Conservation (phyloP, 2,888 invertebrate genomes). For the Nymphalis urticae region DNA sequence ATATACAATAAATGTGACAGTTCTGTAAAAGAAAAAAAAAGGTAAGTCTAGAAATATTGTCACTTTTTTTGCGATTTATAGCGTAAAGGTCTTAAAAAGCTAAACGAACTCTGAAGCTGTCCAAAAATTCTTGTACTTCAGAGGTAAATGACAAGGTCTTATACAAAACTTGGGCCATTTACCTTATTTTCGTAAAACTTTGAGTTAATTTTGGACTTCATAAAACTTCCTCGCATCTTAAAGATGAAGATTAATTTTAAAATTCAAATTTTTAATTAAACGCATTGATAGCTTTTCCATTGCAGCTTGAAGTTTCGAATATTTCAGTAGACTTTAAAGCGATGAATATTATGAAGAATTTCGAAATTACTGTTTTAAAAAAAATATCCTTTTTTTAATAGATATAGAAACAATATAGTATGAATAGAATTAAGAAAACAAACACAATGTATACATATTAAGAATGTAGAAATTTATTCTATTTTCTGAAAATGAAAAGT, state of each 20-base stretch:
- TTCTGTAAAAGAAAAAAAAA: background rate
- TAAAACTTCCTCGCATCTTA: conserved; percentile 13
- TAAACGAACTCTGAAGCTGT: conserved; percentile 3
- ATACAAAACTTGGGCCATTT: conserved; percentile 23
- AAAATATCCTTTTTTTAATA: too few relatives aligned
- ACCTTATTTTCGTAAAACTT: conserved; percentile 23
- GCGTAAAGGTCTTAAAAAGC: conserved; percentile 2
- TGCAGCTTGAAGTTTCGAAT: background rate
- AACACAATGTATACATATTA: too few relatives aligned
- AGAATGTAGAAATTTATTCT: background rate
- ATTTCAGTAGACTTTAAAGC: background rate
- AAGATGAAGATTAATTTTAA: conserved; percentile 20
- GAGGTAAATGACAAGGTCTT: conserved; percentile 9
- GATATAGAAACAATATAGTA: too few relatives aligned
- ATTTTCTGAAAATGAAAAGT: background rate
- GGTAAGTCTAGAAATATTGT: background rate
- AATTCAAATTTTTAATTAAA: conserved; percentile 25
- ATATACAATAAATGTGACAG: too few relatives aligned
- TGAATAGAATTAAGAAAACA: too few relatives aligned
- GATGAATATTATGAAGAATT: background rate
- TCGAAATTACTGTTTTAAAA: background rate
- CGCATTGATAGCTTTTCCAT: conserved; percentile 1
- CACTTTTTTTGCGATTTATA: conserved; percentile 5
- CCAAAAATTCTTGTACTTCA: conserved; percentile 11
- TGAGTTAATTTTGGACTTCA: conserved; percentile 14